Conservation (phyloP, 2,797 vertebrate species). For the Spinibarbus caldwelli region DNA sequence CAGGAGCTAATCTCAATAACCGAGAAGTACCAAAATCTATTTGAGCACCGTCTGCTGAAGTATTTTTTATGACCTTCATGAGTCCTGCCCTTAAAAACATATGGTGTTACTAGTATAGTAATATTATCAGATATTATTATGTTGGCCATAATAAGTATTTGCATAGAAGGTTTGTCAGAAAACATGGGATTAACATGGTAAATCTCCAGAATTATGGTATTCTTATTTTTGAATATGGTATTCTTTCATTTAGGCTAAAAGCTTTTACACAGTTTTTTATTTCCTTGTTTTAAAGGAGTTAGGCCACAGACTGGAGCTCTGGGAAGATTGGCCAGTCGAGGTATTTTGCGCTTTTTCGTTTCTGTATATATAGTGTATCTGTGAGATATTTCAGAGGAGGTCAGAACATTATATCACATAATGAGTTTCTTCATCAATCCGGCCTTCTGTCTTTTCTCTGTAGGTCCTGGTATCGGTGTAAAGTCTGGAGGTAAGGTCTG, state of each 20-base stretch:
- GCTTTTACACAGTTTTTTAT: neutral
- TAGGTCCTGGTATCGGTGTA: slow-evolving; percentile 33
- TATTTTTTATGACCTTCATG: neutral
- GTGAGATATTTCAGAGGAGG: neutral
- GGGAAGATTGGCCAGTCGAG: slow-evolving; percentile 70
- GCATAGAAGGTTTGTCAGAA: neutral
- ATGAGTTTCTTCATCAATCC: neutral
- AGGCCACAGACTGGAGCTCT: slow-evolving; percentile 71
- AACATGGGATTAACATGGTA: neutral
- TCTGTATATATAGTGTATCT: neutral
- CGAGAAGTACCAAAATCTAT: neutral
- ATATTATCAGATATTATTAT: neutral
- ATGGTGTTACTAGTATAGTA: neutral
- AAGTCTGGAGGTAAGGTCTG: slow-evolving; percentile 39
- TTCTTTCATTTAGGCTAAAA: neutral
- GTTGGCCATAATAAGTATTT: neutral
- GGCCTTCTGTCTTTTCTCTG: neutral
- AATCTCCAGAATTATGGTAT: neutral
- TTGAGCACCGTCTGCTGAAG: neutral
- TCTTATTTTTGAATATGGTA: neutral
- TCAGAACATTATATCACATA: neutral
- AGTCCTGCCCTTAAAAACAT: neutral
- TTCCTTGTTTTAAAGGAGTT: slow-evolving; percentile 65
- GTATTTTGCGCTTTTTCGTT: slow-evolving; percentile 51
- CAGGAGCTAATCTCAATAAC: neutral